Conservation (phyloP, 2,888 invertebrate genomes). For the Panopea generosa region DNA sequence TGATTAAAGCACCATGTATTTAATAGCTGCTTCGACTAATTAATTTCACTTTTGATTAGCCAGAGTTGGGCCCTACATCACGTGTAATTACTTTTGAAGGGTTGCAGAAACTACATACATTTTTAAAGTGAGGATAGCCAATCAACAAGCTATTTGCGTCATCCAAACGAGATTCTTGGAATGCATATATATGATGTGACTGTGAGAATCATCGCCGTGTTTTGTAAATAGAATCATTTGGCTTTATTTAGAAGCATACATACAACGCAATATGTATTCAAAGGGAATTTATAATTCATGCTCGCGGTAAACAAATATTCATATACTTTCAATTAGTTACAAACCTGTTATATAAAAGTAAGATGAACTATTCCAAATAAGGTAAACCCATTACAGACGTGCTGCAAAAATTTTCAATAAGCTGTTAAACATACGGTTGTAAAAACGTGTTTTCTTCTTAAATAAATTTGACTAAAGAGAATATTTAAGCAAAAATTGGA, state of each 20-base stretch:
- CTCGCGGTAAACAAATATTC: too few relatives aligned
- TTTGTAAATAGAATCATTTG: too few relatives aligned
- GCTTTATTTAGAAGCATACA: too few relatives aligned
- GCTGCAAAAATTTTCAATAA: too few relatives aligned
- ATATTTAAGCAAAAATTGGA: not conserved
- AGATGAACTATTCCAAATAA: too few relatives aligned
- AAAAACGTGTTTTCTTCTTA: not conserved
- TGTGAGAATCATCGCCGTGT: too few relatives aligned
- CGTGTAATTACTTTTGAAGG: conserved; percentile 3
- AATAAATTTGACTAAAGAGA: not conserved
- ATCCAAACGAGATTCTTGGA: not conserved
- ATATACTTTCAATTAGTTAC: too few relatives aligned
- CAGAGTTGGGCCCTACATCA: conserved; percentile 11
- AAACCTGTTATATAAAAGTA: too few relatives aligned
- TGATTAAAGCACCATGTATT: conserved; percentile 33
- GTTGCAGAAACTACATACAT: not conserved
- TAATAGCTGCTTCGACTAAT: conserved; percentile 46
- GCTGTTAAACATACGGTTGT: too few relatives aligned
- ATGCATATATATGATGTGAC: not conserved
- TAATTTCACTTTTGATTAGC: conserved; percentile 42
- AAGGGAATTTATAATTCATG: too few relatives aligned
- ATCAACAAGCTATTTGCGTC: not conserved
- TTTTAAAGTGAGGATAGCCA: not conserved
- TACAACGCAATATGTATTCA: too few relatives aligned
- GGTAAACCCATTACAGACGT: too few relatives aligned